A percentile compares a stretch with the other conserved stretches of the same genome.
These are phyloP conservation scores for Ceramica pisi DNA, from an alignment of 2,888 invertebrate genomes.

Conservation along the genomic window DNA sequence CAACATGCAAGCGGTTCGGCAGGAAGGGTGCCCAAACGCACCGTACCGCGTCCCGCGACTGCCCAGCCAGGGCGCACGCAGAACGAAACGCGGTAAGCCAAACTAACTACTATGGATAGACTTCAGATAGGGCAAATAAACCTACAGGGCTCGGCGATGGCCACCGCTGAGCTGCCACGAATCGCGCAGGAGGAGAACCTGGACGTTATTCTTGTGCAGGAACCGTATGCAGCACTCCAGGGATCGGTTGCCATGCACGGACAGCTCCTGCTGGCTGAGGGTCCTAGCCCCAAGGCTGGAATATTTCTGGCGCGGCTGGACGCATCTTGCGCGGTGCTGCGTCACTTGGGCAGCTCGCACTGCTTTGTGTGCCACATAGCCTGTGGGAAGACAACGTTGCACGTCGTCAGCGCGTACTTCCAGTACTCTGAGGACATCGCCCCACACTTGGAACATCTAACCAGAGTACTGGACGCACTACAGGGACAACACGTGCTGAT, in stretches of 20 bases:
- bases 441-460: slow-evolving; percentile 32
- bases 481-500: slow-evolving; percentile 35
- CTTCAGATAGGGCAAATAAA: slow-evolving; percentile 63
- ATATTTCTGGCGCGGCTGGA: slow-evolving; percentile 33
- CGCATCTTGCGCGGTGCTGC: too few relatives aligned
- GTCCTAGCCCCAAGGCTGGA: slow-evolving; percentile 46
- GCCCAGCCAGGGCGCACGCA: slow-evolving; percentile 51
- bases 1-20: slow-evolving; percentile 57
- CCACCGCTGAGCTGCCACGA: slow-evolving; percentile 50
- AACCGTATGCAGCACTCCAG: slow-evolving; percentile 44
- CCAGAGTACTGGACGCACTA: slow-evolving; percentile 30
- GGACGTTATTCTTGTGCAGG: slow-evolving; percentile 63
- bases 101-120: slow-evolving; percentile 47
- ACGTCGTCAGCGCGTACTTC: too few relatives aligned
- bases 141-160: slow-evolving; percentile 46
- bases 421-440: too few relatives aligned
- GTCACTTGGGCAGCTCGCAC: too few relatives aligned
- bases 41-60: slow-evolving; percentile 40
- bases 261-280: neutral
- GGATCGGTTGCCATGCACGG: neutral
- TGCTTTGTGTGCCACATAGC: too few relatives aligned
- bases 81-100: slow-evolving; percentile 27
- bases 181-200: slow-evolving; percentile 41
- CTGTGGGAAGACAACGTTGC: too few relatives aligned
- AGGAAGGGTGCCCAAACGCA: slow-evolving; percentile 36